Conservation (phyloP, 92 coral and sea anemone species). For the Actinernus sp. region DNA sequence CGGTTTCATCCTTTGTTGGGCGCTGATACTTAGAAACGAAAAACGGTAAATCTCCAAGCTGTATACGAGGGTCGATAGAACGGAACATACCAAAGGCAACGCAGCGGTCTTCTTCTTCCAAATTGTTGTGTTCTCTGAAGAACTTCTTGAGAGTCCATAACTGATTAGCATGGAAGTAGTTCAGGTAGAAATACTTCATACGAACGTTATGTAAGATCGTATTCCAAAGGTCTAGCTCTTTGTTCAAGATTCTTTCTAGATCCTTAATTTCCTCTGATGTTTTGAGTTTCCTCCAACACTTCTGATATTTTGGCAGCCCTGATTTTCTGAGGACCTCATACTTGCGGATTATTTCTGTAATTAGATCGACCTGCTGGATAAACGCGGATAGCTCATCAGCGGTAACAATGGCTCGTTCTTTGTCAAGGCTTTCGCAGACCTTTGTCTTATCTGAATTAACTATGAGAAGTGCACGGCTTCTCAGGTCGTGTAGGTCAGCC, state of each 20-base stretch:
- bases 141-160: slow-evolving; percentile 71
- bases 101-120: slow-evolving; percentile 1
- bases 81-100: slow-evolving; percentile 62
- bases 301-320: slow-evolving; percentile 62
- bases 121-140: slow-evolving; percentile 18
- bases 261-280: slow-evolving; percentile 51
- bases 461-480: slow-evolving; percentile 97
- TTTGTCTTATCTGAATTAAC: slow-evolving; percentile 77
- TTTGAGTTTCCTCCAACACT: slow-evolving; percentile 56
- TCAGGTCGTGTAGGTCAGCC: slow-evolving; percentile 84
- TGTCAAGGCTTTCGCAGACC: slow-evolving; percentile 4
- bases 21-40: slow-evolving; percentile 24
- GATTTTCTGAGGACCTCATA: slow-evolving; percentile 58
- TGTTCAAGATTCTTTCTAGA: slow-evolving; percentile 28
- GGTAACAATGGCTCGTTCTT: slow-evolving; percentile 7
- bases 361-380: slow-evolving; percentile 72
- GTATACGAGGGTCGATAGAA: slow-evolving; percentile 64
- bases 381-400: slow-evolving; percentile 61
- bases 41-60: slow-evolving; percentile 29
- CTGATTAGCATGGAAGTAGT: slow-evolving; percentile 90
- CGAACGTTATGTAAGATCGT: slow-evolving; percentile 44
- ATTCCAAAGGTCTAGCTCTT: slow-evolving; percentile 64
- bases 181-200: slow-evolving; percentile 65
- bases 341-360: slow-evolving; percentile 70
- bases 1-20: slow-evolving; percentile 30